Base-by-base conservation (phyloP, 2,797 vertebrate genomes). In the Limnodromus scolopaceus region DNA sequence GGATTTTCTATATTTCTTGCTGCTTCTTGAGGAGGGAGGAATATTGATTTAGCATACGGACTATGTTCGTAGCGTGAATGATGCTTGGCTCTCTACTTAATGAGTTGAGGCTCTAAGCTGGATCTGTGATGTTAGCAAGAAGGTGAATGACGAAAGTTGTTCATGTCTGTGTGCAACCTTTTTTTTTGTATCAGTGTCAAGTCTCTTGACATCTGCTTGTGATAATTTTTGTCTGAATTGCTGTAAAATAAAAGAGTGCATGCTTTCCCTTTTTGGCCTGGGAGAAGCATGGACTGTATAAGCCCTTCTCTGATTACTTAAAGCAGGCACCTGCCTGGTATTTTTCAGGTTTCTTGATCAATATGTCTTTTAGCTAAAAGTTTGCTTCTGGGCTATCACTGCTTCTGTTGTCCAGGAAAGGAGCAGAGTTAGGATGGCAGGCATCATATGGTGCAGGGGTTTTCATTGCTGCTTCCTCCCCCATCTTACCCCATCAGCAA, bases 301-400 rank as follows among this genome's bases (percentile, higher is more conserved):
- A 65, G 9, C 48, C 12, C 17, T 84, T 87, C 48, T 23, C 60
- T 72, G 13, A 14, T 82, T 39, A 12, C 36, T 77, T 46, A 38
- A 57, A 81, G 54, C 45, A 41, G 43, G 5, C 60, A 71, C 7
- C 53, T 84, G 9, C 46, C 34, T 82, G 28, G 11, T 34, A 5
- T n/a, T 80, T 75, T 87, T 68, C 23, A 84, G 24, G 9, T 61
- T 76, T 61, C 74, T 54, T 78, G 17, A 49, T 74, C 49, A 66
- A n/a, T 71, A 16, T 15, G 54, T 9, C 8, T 36, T 84, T 75
- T 79, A 49, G 51, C 5, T 54, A n/a, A 39, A 70, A 74, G 15
- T 30, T 75, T 68, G 15, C 1, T 61, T 90, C 65, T 3, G 0
- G 16, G 30, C 11, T 75, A 6, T 69, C 11, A 7, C 8, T 0